Conservation (phyloP, 1,140 invertebrate species). For the Ceratosolen solmsi region DNA sequence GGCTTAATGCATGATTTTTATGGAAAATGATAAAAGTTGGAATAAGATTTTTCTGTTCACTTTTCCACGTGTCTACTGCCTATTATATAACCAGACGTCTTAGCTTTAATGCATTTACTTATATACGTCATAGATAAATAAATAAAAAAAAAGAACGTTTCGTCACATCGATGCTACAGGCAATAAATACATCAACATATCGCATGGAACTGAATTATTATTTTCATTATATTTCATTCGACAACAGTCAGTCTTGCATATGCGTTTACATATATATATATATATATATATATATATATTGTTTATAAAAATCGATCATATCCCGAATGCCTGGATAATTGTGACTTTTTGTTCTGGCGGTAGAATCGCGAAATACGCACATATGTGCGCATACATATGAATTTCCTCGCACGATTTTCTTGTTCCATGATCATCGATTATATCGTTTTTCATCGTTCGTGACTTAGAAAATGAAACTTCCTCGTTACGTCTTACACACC, state of each 20-base stretch:
- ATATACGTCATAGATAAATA: constrained; percentile 52
- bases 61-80: too few species aligned
- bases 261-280: constrained; percentile 48
- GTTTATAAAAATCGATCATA: constrained; percentile 40
- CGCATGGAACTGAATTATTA: constrained; percentile 56
- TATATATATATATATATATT: constrained; percentile 9
- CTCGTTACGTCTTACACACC: neutral
- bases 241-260: constrained; percentile 66
- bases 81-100: neutral
- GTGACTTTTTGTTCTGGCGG: neutral
- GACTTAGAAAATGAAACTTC: constrained; percentile 40
- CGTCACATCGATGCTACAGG: constrained; percentile 51
- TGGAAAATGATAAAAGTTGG: neutral
- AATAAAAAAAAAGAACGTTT: constrained; percentile 48
- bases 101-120: constrained; percentile 13
- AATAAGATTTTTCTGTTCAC: constrained; percentile 19
- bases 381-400: neutral
- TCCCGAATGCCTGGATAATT: neutral
- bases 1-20: neutral
- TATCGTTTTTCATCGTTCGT: constrained; percentile 21
- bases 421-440: constrained; percentile 46
- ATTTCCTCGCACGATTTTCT: constrained; percentile 17
- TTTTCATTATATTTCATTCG: constrained; percentile 55
- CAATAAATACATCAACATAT: constrained; percentile 60
- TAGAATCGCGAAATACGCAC: constrained; percentile 32